Evolutionary conservation across 2,888 invertebrate species (phyloP), one percentile per base, ranked within the genome.

Genomic region (Hydroisotoma schaefferi): DNA sequence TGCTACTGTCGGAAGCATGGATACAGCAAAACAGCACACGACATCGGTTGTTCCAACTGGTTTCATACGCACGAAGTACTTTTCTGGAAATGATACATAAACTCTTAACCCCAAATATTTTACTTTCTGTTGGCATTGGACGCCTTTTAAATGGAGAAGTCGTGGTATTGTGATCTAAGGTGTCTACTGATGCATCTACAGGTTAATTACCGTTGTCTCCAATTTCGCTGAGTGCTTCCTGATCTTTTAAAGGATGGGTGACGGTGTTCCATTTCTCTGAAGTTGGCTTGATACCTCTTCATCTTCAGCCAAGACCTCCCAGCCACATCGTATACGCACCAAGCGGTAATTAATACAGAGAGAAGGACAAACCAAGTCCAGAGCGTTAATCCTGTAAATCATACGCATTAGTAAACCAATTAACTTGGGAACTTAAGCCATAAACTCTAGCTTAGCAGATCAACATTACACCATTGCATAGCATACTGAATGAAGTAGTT

Each of bases 241-340:
- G 88, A 88, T 57, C 88, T 79, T 74, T 85, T 85, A 75, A 87
- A 86, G 74, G 87, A 86, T 73, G 85, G 84, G 70, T 86, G 82
- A n/a, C 85, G 85, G 25, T 64, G 56, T 75, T 87, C 87, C 23
- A 85, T 84, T 75, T 87, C 86, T 69, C 85, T 82, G 84, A 88
- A 84, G 67, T 88, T 89, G 64, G 88, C 82, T 77, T 90, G 89
- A 77, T 88, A 90, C 73, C 88, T 83, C 76, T 90, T 90, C 88
- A 90, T 88, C 78, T 90, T 90, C 26, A 91, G 89, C 90, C 90
- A 91, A 49, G 88, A 88, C 54, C 88, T 80, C 18, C 91, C 91
- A n/a, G 90, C 90, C 1, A 87, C 82, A 78, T 91, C 90, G 78
- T 87, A 91, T 2, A 87, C 87, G 77, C 90, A 90, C 88, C 90